phyloP scores from a whole-genome alignment of 2,113 vertebrate species.

The Pelecanoides urinatrix region DNA sequence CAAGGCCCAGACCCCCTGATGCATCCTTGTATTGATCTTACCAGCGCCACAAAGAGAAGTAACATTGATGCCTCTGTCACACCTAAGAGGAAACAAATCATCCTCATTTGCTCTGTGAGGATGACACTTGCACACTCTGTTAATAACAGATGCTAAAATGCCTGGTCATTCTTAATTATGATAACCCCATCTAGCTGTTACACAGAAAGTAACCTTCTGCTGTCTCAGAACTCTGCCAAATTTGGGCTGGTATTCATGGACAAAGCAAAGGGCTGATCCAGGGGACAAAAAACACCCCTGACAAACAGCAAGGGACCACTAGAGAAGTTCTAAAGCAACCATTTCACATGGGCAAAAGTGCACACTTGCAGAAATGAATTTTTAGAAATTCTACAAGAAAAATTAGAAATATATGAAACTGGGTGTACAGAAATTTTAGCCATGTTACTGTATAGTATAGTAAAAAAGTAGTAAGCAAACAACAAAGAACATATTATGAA shows the following conservation, averaged over 20 bases:
- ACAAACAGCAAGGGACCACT: neutral
- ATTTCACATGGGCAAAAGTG: neutral
- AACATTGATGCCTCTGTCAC: neutral
- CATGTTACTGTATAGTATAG: rapidly evolving
- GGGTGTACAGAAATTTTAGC: neutral
- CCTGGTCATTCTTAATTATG: neutral
- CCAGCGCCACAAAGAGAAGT: neutral
- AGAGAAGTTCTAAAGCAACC: neutral
- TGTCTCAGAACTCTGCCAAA: neutral
- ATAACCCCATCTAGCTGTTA: neutral
- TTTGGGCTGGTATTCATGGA: neutral
- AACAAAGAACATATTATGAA: neutral
- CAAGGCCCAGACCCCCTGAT: neutral
- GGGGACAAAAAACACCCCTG: neutral
- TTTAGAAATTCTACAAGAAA: neutral
- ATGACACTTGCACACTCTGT: neutral
- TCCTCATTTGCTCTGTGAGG: neutral
- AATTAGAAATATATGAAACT: neutral
- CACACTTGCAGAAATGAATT: neutral
- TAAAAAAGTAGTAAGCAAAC: neutral
- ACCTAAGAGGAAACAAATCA: constrained; percentile 7
- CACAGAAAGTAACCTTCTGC: neutral
- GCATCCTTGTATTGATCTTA: neutral
- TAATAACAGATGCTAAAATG: constrained; percentile 7
- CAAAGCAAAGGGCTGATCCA: neutral